Base-by-base conservation (phyloP, 2,888 invertebrate species). In the Branchipolynoe longqiensis region DNA sequence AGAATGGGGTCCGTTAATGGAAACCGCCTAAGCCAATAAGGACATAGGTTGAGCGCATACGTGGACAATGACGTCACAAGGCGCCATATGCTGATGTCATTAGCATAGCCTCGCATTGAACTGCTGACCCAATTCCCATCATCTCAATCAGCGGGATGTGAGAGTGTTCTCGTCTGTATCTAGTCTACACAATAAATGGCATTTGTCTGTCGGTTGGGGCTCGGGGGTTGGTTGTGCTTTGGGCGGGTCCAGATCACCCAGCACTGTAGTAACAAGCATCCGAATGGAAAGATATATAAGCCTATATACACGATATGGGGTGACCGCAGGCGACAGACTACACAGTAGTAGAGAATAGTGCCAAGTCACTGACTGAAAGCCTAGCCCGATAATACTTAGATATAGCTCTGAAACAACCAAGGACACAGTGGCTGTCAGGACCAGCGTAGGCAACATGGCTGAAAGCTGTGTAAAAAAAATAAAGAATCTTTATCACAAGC, bases 351-450 rank as follows among this genome's bases (percentile, higher is more conserved):
- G n/a, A n/a, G n/a, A n/a, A 69, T 69, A 69, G 69, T 69, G 69
- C 69, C 22, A n/a, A 69, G 69, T 69, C 69, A 69, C 38, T 69
- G 69, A 69, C 69, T 69, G 69, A 69, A 69, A 69, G 69, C 69
- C 69, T 69, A 48, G 78, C 78, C 78, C 31, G 78, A 48, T 78
- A 69, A 33, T 78, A 54, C 41, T 54, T 78, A 78, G 78, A 78
- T 78, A 78, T 54, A 78, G 31, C 48, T 41, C 78, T 78, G 78
- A 78, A 78, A 78, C 48, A 78, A 78, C 48, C 78, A 78, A 78
- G 78, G 18, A 78, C 54, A 78, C 14, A 38, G 69, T 69, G 69
- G 38, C 69, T 69, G 33, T 38, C 33, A 69, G 33, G 69, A 69
- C 3, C n/a, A n/a, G n/a, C n/a, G n/a, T n/a, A n/a, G n/a, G n/a